Evolutionary conservation across 2,888 invertebrate species (phyloP), one percentile per base, ranked within the genome.

Genomic region (Apotomis turbidana): DNA sequence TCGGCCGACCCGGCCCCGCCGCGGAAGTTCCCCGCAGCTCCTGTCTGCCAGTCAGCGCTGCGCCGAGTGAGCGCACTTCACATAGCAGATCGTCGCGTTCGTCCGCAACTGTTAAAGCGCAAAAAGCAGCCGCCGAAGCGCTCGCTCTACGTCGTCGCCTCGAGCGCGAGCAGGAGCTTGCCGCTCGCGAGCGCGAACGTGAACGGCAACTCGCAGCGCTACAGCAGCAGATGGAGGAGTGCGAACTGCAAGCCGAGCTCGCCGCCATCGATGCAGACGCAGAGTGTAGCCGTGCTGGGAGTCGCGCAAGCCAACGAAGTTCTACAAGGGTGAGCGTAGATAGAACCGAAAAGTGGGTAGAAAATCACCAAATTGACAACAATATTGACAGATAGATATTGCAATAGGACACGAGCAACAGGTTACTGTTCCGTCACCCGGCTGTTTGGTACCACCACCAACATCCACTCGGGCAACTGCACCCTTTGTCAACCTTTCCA

Each of bases 201-300:
- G 58, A 62, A 62, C 62, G 36, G 36, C 36, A 51, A 36, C 49
- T 62, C 5, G 62, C 62, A 10, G 36, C 27, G n/a, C n/a, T 62
- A 6, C 62, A 62, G 36, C 62, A 51, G 36, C 12, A 13, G 51
- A 13, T 51, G 6, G 62, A 62, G 4, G 36, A 62, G 51, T 4
- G 62, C 36, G 51, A 62, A 5, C 51, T 62, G 8, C 51, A 62
- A 62, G 62, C 62, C 41, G 62, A 62, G 51, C 62, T 62, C 51
- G 27, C 51, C 0, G 51, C 62, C 3, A 51, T 62, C 27, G 61
- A 61, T 27, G 61, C 49, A 5, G 62, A 62, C n/a, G 62, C 62
- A 5, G 62, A 51, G 15, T 27, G 36, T 10, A 62, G 62, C 51
- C 62, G 9, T 36, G 51, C 62, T 0, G 36, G 62, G 6, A 61